A percentile compares a stretch with the other conserved stretches of the same genome.
These are phyloP conservation scores for Brachyptera putata DNA, from an alignment of 2,888 invertebrate genomes.

Conservation along the genomic window DNA sequence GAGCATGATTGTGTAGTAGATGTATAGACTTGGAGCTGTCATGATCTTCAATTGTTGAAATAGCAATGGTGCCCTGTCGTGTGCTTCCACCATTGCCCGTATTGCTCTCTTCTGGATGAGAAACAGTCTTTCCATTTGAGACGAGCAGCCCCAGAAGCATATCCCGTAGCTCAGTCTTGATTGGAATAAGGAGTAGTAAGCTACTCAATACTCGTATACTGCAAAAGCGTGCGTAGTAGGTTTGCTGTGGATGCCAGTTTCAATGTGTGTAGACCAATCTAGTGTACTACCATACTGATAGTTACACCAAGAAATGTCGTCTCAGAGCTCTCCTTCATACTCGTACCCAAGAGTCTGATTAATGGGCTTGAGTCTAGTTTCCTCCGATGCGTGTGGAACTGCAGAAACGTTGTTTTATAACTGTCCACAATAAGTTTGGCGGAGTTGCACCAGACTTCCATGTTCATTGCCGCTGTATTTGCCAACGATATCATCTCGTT, in stretches of 20 bases:
- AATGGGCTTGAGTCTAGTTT: neutral
- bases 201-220: neutral
- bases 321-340: neutral
- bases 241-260: neutral
- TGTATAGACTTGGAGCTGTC: too few species aligned
- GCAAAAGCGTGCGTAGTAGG: neutral
- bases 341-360: neutral
- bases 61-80: too few species aligned
- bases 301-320: neutral
- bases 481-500: neutral
- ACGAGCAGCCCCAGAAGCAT: too few species aligned
- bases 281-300: too few species aligned
- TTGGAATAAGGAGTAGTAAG: neutral
- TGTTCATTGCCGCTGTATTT: neutral
- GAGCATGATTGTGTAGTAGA: too few species aligned
- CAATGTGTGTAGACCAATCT: too few species aligned
- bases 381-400: neutral
- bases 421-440: neutral
- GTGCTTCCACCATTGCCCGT: too few species aligned
- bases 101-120: too few species aligned
- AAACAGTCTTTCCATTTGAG: too few species aligned
- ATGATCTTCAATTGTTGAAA: too few species aligned
- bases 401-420: neutral
- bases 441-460: neutral
- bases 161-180: too few species aligned